phyloP scores from a whole-genome alignment of 2,888 invertebrate genomes.

The Anthoptus insignis region DNA sequence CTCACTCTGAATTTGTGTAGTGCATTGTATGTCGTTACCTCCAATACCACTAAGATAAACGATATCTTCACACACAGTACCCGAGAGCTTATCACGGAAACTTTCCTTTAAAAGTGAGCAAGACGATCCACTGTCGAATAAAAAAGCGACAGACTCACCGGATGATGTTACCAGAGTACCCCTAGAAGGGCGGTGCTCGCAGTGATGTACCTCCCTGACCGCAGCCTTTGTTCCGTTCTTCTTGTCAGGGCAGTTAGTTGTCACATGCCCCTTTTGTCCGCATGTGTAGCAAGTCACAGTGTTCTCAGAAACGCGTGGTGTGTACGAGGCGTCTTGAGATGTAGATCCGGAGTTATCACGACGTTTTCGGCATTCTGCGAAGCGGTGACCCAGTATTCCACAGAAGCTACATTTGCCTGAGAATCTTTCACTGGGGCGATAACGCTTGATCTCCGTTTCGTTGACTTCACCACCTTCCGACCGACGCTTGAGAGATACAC shows the following conservation, averaged over 20 bases:
- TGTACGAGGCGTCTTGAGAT: neutral
- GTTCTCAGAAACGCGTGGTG: neutral
- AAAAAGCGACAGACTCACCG: slow-evolving; percentile 27
- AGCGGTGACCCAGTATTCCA: neutral
- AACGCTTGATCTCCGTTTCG: slow-evolving; percentile 22
- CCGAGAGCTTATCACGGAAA: slow-evolving; percentile 9
- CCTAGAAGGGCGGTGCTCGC: slow-evolving; percentile 15
- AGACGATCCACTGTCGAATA: slow-evolving; percentile 23
- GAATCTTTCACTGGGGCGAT: slow-evolving; percentile 18
- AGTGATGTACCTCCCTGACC: slow-evolving; percentile 3
- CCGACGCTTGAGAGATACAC: slow-evolving; percentile 42
- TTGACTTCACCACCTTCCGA: slow-evolving; percentile 20
- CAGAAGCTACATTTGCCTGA: slow-evolving; percentile 21
- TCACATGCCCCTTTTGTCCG: slow-evolving; percentile 11
- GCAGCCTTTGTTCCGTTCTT: slow-evolving; percentile 9
- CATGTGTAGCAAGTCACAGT: slow-evolving; percentile 17
- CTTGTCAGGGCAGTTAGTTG: neutral
- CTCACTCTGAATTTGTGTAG: slow-evolving; percentile 13
- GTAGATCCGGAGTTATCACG: neutral
- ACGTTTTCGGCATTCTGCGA: neutral
- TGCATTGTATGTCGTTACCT: slow-evolving; percentile 41
- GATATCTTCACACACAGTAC: slow-evolving; percentile 18
- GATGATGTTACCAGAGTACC: slow-evolving; percentile 21
- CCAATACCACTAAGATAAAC: slow-evolving; percentile 48
- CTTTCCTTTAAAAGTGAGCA: slow-evolving; percentile 49